Evolutionary conservation across 1,140 invertebrate genomes (phyloP).

Genomic region (Dendroctonus ponderosae): DNA sequence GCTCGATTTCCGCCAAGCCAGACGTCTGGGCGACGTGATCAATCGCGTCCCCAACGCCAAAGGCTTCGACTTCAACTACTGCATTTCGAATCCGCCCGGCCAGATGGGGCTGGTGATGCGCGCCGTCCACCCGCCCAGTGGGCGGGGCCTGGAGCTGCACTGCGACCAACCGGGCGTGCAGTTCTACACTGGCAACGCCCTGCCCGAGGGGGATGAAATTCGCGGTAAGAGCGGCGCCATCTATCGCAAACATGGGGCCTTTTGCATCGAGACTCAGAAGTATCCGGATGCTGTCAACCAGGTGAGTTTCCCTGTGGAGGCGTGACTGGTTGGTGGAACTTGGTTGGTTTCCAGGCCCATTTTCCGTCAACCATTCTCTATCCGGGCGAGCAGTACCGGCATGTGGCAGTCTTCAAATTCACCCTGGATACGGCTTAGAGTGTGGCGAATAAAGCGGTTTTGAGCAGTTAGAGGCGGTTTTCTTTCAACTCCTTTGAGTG

Average conservation of each 20-base stretch:
- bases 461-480: neutral
- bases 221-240: constrained; percentile 65
- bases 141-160: constrained; percentile 72
- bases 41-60: constrained; percentile 46
- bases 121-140: constrained; percentile 66
- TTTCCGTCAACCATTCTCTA: constrained; percentile 72
- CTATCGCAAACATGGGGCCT: constrained; percentile 77
- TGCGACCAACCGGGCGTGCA: constrained; percentile 88
- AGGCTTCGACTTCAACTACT: constrained; percentile 79
- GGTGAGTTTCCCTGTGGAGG: constrained; percentile 32
- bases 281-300: constrained; percentile 90
- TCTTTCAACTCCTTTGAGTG: too few species aligned
- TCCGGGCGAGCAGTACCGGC: constrained; percentile 68
- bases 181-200: constrained; percentile 81
- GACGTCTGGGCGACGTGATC: constrained; percentile 54
- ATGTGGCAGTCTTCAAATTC: constrained; percentile 42
- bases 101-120: constrained; percentile 51
- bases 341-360: constrained; percentile 54
- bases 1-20: constrained; percentile 64
- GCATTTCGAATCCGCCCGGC: constrained; percentile 37
- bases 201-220: constrained; percentile 57
- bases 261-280: constrained; percentile 90
- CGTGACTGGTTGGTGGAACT: neutral
- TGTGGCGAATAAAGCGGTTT: neutral
- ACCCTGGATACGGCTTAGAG: too few species aligned